Conservation (phyloP, 2,113 vertebrate species). For the Psilopsiagon aurifrons region DNA sequence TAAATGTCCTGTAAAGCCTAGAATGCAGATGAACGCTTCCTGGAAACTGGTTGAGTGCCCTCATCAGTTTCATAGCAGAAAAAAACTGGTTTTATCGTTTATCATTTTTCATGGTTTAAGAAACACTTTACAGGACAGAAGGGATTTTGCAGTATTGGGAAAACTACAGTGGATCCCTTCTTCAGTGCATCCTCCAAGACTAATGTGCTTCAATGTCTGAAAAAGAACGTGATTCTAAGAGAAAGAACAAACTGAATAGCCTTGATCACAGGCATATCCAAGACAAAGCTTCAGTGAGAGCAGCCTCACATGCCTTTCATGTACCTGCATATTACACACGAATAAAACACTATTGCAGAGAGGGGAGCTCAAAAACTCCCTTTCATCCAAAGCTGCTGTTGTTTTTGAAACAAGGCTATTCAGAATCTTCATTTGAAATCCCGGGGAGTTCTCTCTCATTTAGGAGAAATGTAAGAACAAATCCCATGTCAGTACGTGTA, state of each 20-base stretch:
- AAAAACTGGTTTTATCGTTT: background rate
- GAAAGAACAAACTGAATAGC: background rate
- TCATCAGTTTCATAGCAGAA: background rate
- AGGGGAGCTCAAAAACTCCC: background rate
- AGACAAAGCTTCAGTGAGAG: background rate
- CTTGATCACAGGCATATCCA: background rate
- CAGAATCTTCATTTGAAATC: background rate
- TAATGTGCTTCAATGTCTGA: background rate
- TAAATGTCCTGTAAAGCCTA: background rate
- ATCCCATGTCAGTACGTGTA: rapidly evolving
- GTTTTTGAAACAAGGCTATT: background rate
- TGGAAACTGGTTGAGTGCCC: background rate
- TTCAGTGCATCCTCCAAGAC: background rate
- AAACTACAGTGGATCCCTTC: background rate
- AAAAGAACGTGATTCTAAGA: background rate
- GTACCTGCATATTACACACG: background rate
- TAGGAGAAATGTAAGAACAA: background rate
- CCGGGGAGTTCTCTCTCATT: background rate
- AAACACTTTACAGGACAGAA: background rate
- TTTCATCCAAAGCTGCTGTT: background rate
- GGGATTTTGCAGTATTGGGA: background rate
- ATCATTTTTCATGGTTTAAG: background rate
- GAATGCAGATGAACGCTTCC: background rate
- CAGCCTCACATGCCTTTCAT: background rate
- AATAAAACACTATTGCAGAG: background rate